Evolutionary conservation across 2,888 invertebrate genomes (phyloP).

Genomic region (Meiosimyza platycephala): DNA sequence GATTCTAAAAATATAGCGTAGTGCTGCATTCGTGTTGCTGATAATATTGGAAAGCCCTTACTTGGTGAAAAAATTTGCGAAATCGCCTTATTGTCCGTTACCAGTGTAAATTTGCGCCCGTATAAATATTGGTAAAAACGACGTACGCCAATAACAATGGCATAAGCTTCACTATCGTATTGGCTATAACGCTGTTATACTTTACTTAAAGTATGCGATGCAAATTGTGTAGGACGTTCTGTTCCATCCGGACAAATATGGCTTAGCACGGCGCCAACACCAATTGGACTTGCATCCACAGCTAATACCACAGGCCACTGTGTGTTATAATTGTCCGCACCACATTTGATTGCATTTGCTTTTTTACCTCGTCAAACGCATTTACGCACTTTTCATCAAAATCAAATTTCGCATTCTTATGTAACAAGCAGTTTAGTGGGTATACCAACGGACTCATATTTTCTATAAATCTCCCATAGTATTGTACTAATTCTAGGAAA

Average conservation of each 20-base stretch:
- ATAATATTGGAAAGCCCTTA: constrained; percentile 15
- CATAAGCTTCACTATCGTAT: neutral
- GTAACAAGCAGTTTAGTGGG: constrained; percentile 51
- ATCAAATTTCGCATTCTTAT: constrained; percentile 42
- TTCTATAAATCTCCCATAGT: too few species aligned
- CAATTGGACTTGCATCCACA: constrained; percentile 48
- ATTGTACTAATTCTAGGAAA: too few species aligned
- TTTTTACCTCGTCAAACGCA: constrained; percentile 47
- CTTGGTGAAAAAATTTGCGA: neutral
- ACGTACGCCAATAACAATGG: constrained; percentile 31
- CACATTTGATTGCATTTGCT: constrained; percentile 39
- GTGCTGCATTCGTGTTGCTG: constrained; percentile 32
- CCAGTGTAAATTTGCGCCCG: too few species aligned
- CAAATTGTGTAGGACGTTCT: too few species aligned
- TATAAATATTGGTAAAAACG: neutral
- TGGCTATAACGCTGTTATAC: constrained; percentile 52
- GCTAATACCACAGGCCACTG: constrained; percentile 47
- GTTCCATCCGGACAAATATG: constrained; percentile 55
- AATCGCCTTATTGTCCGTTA: too few species aligned
- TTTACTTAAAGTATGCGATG: too few species aligned
- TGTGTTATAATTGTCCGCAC: constrained; percentile 50
- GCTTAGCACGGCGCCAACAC: constrained; percentile 53
- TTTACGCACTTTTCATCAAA: constrained; percentile 47
- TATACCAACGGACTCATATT: constrained; percentile 46
- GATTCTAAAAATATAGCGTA: constrained; percentile 6